Percentiles rank a stretch among this genome's conserved stretches.
These are phyloP conservation scores for Caretta caretta DNA, from an alignment of 2,113 vertebrate species.

Conservation along the genomic window DNA sequence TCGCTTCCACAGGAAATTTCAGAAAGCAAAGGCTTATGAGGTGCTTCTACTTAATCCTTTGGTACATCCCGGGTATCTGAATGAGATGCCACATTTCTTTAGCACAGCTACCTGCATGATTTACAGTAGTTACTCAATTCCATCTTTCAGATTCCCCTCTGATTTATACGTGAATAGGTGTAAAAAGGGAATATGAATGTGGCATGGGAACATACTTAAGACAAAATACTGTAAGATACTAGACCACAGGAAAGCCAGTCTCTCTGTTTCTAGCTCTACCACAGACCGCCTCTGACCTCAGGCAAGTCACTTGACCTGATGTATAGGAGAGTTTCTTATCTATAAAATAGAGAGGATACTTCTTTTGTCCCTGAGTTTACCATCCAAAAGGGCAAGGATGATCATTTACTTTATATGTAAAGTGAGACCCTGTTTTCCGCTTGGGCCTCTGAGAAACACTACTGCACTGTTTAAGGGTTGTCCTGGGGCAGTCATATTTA, in stretches of 20 bases:
- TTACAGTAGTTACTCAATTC: neutral
- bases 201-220: neutral
- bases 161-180: too few relatives aligned
- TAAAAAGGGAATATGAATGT: too few relatives aligned
- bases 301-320: neutral
- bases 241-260: neutral
- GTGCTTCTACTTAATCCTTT: neutral
- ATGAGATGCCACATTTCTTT: neutral
- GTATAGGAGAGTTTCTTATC: neutral
- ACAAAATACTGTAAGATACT: neutral
- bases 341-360: neutral
- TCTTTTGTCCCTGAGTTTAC: neutral
- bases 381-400: neutral
- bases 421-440: neutral
- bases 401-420: neutral
- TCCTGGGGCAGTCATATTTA: neutral
- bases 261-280: neutral
- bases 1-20: neutral
- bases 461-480: neutral
- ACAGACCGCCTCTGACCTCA: neutral
- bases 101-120: neutral
- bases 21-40: neutral
- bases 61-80: neutral
- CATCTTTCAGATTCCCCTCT: neutral
- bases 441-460: neutral